Evolutionary conservation across 2,888 invertebrate species (phyloP).

Genomic region (Pyrocoelia pectoralis): DNA sequence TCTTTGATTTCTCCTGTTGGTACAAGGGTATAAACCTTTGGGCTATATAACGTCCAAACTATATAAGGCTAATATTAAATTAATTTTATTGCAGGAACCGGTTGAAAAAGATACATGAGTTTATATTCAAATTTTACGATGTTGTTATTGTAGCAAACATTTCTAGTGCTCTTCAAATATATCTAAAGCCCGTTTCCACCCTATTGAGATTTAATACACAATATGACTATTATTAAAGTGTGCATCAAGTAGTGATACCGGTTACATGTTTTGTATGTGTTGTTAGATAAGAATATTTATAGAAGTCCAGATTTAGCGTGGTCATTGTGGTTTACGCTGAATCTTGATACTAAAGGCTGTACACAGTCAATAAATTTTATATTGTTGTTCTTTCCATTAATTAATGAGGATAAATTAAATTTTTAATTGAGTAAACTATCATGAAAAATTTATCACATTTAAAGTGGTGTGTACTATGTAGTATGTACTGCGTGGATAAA

Average conservation of each 20-base stretch:
- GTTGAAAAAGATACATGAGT: slow-evolving; percentile 41
- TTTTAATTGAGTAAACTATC: too few relatives aligned
- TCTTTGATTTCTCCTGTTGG: slow-evolving; percentile 10
- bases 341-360: not conserved
- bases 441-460: too few relatives aligned
- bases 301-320: not conserved
- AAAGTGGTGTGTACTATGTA: too few relatives aligned
- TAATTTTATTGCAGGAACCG: slow-evolving; percentile 38
- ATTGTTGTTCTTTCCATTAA: too few relatives aligned
- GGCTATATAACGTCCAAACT: slow-evolving; percentile 25
- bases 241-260: slow-evolving; percentile 42
- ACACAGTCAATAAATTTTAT: not conserved
- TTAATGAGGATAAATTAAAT: too few relatives aligned
- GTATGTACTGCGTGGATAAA: too few relatives aligned
- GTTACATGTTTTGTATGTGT: slow-evolving; percentile 20
- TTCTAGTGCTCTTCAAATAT: slow-evolving; percentile 36
- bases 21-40: slow-evolving; percentile 33
- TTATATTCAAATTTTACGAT: slow-evolving; percentile 43
- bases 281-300: not conserved
- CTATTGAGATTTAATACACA: slow-evolving; percentile 33
- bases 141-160: slow-evolving; percentile 39
- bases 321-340: slow-evolving; percentile 4
- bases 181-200: slow-evolving; percentile 37
- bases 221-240: slow-evolving; percentile 35
- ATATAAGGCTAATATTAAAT: slow-evolving; percentile 32